Evolutionary conservation across 1,140 invertebrate genomes (phyloP).

Genomic region (Littorina saxatilis): DNA sequence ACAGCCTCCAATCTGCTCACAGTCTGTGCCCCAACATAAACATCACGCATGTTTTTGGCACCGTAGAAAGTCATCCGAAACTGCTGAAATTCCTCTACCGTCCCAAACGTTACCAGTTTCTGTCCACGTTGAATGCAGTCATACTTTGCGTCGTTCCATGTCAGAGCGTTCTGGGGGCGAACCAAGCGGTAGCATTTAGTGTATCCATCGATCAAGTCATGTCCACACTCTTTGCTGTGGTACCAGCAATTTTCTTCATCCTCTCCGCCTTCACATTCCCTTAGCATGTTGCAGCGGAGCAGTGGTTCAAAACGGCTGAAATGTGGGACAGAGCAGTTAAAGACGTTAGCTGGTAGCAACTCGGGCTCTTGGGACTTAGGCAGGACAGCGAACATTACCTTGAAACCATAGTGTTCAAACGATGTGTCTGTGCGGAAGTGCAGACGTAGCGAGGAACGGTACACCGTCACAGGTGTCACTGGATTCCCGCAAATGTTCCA

Average conservation of each 20-base stretch:
- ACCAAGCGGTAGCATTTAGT: neutral
- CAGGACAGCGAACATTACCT: neutral
- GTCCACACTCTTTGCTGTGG: neutral
- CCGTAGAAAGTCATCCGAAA: neutral
- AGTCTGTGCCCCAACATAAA: neutral
- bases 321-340: conserved; percentile 6
- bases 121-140: neutral
- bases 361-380: conserved; percentile 8
- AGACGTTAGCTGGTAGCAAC: neutral
- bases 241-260: conserved; percentile 1
- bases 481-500: too few relatives aligned
- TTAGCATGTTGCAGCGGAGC: neutral
- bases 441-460: neutral
- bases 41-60: neutral
- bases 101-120: neutral
- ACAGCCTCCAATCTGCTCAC: neutral
- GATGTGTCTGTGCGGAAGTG: neutral
- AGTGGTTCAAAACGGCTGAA: neutral
- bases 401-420: neutral
- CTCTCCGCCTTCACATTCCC: neutral
- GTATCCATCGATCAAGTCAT: neutral
- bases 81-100: neutral
- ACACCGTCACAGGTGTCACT: neutral
- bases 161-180: neutral
- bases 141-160: neutral